Conservation (phyloP, 2,888 invertebrate genomes). For the Andrena camellia region DNA sequence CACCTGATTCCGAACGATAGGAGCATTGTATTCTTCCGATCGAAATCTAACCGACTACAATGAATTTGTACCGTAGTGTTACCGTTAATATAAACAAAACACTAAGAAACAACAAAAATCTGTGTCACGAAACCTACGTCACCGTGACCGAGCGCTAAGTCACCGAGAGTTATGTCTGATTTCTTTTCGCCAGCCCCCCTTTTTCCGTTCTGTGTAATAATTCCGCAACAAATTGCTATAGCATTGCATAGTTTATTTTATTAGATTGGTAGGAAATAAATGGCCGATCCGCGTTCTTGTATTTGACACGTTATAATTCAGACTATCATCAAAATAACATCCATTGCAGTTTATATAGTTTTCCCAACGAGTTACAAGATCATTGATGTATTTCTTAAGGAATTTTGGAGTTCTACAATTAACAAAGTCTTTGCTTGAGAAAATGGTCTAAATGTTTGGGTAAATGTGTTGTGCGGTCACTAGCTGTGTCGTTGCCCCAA, state of each 20-base stretch:
- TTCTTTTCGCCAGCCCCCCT: not conserved
- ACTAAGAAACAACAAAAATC: conserved; percentile 51
- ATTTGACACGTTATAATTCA: no score
- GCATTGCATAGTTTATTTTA: not conserved
- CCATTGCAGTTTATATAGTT: no score
- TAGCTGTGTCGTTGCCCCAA: no score
- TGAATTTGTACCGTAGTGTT: conserved; percentile 65
- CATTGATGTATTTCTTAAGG: no score
- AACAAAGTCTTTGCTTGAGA: no score
- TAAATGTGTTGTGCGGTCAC: no score
- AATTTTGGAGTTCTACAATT: no score
- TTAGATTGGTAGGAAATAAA: no score
- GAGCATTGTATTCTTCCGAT: conserved; percentile 65
- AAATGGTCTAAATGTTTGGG: no score
- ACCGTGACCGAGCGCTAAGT: conserved; percentile 34
- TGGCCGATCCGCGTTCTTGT: no score
- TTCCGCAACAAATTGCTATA: not conserved
- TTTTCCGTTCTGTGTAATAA: not conserved
- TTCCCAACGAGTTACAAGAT: no score
- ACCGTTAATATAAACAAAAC: conserved; percentile 61
- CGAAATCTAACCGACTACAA: conserved; percentile 65
- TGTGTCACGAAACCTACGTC: conserved; percentile 41
- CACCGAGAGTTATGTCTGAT: not conserved
- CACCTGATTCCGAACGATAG: conserved; percentile 73
- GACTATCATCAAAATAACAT: no score